Evolutionary conservation across 2,797 vertebrate genomes (phyloP), one percentile per base, ranked within the genome.

Genomic region (Coregonus ussuriensis): DNA sequence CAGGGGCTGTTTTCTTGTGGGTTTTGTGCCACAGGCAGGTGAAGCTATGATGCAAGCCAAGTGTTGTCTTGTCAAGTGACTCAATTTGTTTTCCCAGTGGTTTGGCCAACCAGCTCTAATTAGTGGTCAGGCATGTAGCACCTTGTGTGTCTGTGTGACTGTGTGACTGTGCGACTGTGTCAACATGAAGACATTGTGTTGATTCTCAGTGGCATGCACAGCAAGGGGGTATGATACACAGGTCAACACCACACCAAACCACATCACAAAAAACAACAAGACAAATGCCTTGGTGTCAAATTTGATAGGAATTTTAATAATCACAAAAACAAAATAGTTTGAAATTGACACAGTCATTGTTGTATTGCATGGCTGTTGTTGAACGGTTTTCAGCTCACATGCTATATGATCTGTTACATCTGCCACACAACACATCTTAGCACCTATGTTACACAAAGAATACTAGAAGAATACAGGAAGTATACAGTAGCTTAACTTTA

Each of bases 81-180:
- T 63, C 1, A 63, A 53, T 52, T 69, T 71, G 52, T 56, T 71
- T 66, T 67, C 31, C 54, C 35, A 0, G 79, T 77, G 35, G 56
- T 4, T 75, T 71, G 47, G 21, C 77, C 75, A 29, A 68, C 31
- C 16, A 6, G 69, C 2, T 29, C 73, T 79, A 76, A 85, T 84
- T 67, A 76, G 73, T 15, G 62, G 59, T 66, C 69, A 31, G 70
- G 63, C 65, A 2, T 66, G 67, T 70, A 37, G 63, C 33, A 35
- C n/a, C 74, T 52, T 51, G 81, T 18, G 65, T 31, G n/a, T 1
- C 37, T 3, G 41, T 47, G 41, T 41, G 41, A 21, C 21, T 21
- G 21, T 21, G 21, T 21, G 21, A 11, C 41, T 41, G 41, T 62
- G 82, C 41, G 59, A 81, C 75, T 11, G 79, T 78, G 82, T 79